Conservation (phyloP, 2,888 invertebrate genomes). For the Hanleya hanleyi region DNA sequence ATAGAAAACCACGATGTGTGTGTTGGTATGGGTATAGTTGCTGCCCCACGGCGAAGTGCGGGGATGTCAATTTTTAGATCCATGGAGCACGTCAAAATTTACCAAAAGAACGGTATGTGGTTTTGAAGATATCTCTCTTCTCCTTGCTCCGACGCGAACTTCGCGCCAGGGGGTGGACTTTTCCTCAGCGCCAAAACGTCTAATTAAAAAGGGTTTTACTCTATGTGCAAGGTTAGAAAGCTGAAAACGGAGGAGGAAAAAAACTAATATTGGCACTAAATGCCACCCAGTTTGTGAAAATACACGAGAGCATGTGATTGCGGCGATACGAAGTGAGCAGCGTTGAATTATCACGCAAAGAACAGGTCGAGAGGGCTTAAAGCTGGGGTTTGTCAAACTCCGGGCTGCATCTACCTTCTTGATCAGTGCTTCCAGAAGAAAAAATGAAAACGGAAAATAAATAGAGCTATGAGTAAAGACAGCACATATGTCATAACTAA, state of each 20-base stretch:
- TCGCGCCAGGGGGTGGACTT: background rate
- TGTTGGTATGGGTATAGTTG: too few species aligned
- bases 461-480: background rate
- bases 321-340: background rate
- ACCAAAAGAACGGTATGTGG: background rate
- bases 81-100: background rate
- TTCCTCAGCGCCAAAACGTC: background rate
- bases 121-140: too few species aligned
- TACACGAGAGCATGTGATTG: background rate
- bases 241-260: background rate
- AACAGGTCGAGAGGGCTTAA: background rate
- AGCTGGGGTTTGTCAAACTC: constrained; percentile 1
- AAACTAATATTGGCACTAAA: background rate
- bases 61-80: background rate
- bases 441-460: background rate
- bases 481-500: too few species aligned
- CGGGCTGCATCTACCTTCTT: background rate
- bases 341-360: too few species aligned
- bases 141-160: background rate
- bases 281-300: constrained; percentile 6
- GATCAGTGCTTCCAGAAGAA: background rate
- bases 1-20: too few species aligned
- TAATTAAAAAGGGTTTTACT: background rate
- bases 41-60: background rate
- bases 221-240: background rate